phyloP scores from a whole-genome alignment of 2,888 invertebrate genomes.

The Bellardia pandia region DNA sequence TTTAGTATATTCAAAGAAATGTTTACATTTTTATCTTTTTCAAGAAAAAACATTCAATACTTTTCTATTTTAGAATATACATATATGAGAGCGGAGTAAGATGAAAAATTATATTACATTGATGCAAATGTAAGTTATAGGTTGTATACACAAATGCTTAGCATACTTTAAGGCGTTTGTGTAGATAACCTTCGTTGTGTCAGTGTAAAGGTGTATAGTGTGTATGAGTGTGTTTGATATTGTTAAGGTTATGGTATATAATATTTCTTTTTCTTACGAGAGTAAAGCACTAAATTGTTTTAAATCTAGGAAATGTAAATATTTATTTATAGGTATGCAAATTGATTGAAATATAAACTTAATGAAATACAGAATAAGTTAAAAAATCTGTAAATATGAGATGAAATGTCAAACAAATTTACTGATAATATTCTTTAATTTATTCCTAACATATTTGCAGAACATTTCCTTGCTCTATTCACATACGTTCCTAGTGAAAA shows the following conservation, averaged over 20 bases:
- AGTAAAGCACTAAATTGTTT: neutral
- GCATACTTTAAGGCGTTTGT: slow-evolving; percentile 39
- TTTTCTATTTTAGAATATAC: neutral
- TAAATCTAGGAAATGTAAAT: slow-evolving; percentile 1
- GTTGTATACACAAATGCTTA: slow-evolving; percentile 19
- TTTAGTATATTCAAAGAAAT: neutral
- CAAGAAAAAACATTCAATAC: slow-evolving; percentile 3
- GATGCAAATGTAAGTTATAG: neutral
- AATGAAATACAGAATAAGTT: neutral
- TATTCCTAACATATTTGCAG: no score
- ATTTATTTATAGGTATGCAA: neutral
- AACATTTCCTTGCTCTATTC: no score
- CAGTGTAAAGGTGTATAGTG: neutral
- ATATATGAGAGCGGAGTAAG: neutral
- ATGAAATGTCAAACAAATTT: no score
- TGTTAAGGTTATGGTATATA: slow-evolving; percentile 6
- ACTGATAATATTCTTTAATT: no score
- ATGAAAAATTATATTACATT: slow-evolving; percentile 34
- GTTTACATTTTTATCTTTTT: slow-evolving; percentile 32
- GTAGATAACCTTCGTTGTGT: neutral
- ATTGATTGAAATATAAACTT: neutral
- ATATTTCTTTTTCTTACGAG: neutral
- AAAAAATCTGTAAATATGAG: no score
- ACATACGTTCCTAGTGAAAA: no score
- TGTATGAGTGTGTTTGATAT: slow-evolving; percentile 10